Percentiles rank a stretch among this genome's conserved stretches.
Conservation (phyloP, 1,140 invertebrate genomes). For the Neodiprion pinetum region DNA sequence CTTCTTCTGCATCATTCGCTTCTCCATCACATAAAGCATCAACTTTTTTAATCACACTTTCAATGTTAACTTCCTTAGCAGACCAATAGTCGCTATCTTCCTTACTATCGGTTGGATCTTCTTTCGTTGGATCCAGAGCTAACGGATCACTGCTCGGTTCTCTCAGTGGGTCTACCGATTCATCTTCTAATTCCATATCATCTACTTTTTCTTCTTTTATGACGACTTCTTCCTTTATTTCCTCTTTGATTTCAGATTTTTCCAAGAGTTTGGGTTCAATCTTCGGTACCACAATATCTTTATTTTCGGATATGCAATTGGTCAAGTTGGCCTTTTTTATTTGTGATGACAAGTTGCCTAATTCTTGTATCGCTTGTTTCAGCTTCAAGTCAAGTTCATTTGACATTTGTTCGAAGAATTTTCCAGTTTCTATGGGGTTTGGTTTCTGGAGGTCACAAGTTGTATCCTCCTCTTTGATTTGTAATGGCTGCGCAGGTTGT, state of each 20-base stretch:
- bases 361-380: constrained; percentile 24
- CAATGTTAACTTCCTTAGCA: constrained; percentile 78
- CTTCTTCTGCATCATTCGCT: constrained; percentile 48
- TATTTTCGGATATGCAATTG: constrained; percentile 41
- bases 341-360: constrained; percentile 1
- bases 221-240: constrained; percentile 35
- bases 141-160: constrained; percentile 42
- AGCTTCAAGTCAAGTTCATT: constrained; percentile 18
- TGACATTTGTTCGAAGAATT: constrained; percentile 13
- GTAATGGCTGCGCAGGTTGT: constrained; percentile 29
- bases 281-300: constrained; percentile 36
- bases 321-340: constrained; percentile 28
- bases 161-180: constrained; percentile 29
- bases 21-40: constrained; percentile 67
- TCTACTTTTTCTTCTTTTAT: constrained; percentile 31
- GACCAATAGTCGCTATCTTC: constrained; percentile 80
- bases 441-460: background rate
- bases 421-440: constrained; percentile 15
- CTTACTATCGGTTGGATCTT: constrained; percentile 64
- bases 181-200: constrained; percentile 39
- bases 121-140: constrained; percentile 47
- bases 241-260: constrained; percentile 11
- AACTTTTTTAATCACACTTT: constrained; percentile 80
- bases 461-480: constrained; percentile 24
- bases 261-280: constrained; percentile 37